A percentile compares a stretch with the other conserved stretches of the same genome.
Conservation (phyloP, 1,140 invertebrate species). For the Hesperophylax magnus region DNA sequence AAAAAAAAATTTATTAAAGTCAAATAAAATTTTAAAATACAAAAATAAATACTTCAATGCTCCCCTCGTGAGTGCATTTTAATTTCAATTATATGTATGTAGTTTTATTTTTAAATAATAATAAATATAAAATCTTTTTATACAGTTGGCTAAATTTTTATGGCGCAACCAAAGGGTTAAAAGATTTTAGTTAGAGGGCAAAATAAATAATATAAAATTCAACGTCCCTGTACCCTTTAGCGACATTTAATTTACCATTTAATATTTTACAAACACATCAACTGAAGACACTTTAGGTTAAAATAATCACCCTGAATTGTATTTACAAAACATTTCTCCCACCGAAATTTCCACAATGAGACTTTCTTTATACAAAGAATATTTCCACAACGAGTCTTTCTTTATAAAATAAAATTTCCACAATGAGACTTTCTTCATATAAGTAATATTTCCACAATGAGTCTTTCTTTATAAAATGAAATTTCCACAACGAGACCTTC, state of each 20-base stretch:
- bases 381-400: neutral
- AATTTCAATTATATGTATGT: neutral
- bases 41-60: too few species aligned
- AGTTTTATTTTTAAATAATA: neutral
- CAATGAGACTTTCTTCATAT: neutral
- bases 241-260: neutral
- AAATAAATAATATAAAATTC: neutral
- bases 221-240: neutral
- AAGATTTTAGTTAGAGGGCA: neutral
- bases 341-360: neutral
- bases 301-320: constrained; percentile 41
- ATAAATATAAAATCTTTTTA: neutral
- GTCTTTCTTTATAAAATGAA: neutral
- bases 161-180: neutral
- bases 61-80: neutral
- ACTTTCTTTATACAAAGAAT: neutral
- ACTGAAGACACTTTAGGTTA: constrained; percentile 46
- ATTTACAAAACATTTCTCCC: constrained; percentile 21
- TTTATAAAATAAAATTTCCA: neutral
- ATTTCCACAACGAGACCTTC: neutral
- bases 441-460: too few species aligned
- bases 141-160: neutral
- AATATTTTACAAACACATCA: constrained; percentile 36
- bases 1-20: neutral
- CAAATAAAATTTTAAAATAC: neutral